phyloP scores from a whole-genome alignment of 37 sponge, comb jelly and placozoan species.

The Haliclona indistincta region DNA sequence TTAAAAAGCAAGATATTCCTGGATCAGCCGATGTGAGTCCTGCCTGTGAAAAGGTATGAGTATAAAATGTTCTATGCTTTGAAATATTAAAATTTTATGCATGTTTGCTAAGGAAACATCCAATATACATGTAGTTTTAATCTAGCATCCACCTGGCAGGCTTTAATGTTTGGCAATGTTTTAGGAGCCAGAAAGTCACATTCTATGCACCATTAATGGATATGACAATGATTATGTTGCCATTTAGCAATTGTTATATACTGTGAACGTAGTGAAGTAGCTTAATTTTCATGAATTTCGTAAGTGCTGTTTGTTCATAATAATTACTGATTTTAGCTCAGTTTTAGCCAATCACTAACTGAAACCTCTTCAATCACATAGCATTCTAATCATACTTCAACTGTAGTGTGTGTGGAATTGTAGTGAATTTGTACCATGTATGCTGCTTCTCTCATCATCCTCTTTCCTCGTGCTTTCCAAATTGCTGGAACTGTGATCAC shows the following conservation, averaged over 20 bases:
- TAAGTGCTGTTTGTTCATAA: neutral
- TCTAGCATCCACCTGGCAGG: no score
- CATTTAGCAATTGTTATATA: no score
- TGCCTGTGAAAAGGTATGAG: conserved; percentile 22
- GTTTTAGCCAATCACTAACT: no score
- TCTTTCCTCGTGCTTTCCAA: conserved; percentile 60
- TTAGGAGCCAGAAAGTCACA: no score
- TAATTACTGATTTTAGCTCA: no score
- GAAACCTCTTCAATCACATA: neutral
- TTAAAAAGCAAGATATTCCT: neutral
- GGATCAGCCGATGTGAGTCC: conserved; percentile 34
- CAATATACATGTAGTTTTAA: neutral
- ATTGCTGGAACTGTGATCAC: conserved; percentile 65
- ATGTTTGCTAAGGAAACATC: neutral
- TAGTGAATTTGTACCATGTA: conserved; percentile 37
- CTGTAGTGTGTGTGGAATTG: neutral
- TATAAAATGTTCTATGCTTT: neutral
- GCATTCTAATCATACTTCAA: neutral
- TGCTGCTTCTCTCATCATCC: conserved; percentile 65
- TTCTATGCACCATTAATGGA: no score
- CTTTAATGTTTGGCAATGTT: no score
- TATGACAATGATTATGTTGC: no score
- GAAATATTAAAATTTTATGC: no score
- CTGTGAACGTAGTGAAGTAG: no score
- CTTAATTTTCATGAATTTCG: neutral